Conservation (phyloP, 1,140 invertebrate genomes). For the Belonocnema kinseyi region DNA sequence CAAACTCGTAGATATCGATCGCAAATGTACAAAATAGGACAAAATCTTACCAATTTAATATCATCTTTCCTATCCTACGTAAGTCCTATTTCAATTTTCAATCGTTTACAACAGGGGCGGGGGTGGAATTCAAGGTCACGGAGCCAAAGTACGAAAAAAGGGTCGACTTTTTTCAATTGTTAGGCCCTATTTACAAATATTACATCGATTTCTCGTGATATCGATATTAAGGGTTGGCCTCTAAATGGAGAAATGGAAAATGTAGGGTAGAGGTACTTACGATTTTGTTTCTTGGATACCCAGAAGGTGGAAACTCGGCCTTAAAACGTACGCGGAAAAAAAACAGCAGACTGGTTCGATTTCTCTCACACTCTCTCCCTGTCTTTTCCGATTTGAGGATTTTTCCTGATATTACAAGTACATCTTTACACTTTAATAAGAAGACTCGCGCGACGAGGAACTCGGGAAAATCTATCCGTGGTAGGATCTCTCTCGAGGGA, state of each 20-base stretch:
- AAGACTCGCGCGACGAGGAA: constrained; percentile 58
- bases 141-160: not conserved
- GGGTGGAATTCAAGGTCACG: constrained; percentile 10
- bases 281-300: constrained; percentile 1
- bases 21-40: not conserved
- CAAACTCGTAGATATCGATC: not conserved
- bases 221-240: constrained; percentile 10
- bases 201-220: not conserved
- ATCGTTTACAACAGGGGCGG: not conserved
- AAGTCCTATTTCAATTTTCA: not conserved
- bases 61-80: not conserved
- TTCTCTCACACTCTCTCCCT: constrained; percentile 23
- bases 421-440: constrained; percentile 55
- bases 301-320: not conserved
- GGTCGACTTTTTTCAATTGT: not conserved
- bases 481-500: constrained; percentile 58
- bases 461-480: constrained; percentile 66
- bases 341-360: not conserved
- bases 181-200: not conserved
- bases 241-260: constrained; percentile 9
- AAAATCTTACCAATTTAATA: not conserved
- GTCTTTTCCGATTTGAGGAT: constrained; percentile 4
- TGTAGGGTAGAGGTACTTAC: constrained; percentile 10
- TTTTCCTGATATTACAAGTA: constrained; percentile 48
- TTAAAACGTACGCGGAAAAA: not conserved